Base-by-base conservation (phyloP, 2,888 invertebrate genomes). In the Cyaniris semiargus region DNA sequence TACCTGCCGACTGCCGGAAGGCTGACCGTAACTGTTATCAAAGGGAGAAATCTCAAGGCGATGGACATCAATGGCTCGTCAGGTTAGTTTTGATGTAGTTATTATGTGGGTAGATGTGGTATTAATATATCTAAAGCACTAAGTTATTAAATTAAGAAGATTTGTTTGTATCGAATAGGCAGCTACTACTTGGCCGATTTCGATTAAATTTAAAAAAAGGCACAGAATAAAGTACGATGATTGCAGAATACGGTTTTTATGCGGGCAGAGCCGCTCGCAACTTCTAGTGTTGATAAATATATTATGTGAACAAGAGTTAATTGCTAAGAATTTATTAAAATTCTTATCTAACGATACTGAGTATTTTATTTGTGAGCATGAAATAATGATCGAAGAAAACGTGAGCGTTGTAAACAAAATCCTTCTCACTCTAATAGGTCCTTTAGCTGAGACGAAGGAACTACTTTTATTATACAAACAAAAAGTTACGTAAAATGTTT, bases 21-120 rank as follows among this genome's bases (percentile, higher is more conserved):
- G 38, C 95, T 99, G 27, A 98, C 98, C 0, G 96, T 98, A 31
- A 98, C 98, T 0, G 96, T 98, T 70, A 97, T 98, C 82, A 98
- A 98, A 90, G 98, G 97, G 0, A 95, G 98, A 81, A 98, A 98
- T 86, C 94, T 99, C 23, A 97, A 98, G 87, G 97, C 98, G 48
- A 98, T 98, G 96, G 98, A 98, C 86, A 98, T 98, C 84, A 98
- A 98, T 58, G 98, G 98, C 82, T 97, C 97, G 48, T 98, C 98
- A 83, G 98, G 98, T 97, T 86, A 89, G 90, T 34, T n/a, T 58
- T 38, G 6, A 31, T 60, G 7, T 53, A 3, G 18, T 75, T 23
- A 66, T 5, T 21, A 74, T 10, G 21, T 10, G 10, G 44, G 13
- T 10, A 44, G 10, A 27, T 27, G 27, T 27, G 27, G 27, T 27